Evolutionary conservation across 2,113 vertebrate genomes (phyloP), one percentile per base, ranked within the genome.

Genomic region (Carassius gibelio): DNA sequence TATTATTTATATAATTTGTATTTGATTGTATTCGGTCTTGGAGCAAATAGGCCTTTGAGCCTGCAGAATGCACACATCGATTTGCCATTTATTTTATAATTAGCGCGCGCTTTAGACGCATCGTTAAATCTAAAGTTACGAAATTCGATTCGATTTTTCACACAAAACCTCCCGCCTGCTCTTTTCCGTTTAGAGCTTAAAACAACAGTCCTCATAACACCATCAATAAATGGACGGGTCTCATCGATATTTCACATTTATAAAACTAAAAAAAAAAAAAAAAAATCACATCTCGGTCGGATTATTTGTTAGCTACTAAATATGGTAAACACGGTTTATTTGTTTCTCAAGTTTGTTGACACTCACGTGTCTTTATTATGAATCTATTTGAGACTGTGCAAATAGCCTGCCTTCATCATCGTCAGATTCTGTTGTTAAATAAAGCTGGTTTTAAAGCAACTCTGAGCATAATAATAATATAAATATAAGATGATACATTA

Each of bases 31-130:
- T 34, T 34, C 26, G 75, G 75, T 55, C 75, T 50, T 69, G 62
- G 75, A 83, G 50, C 34, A 42, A 23, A 72, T 83, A 83, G 81
- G 81, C 81, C 81, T 52, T 36, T 23, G 50, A 83, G 42, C 80
- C 80, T 52, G 62, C 62, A 81, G 23, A 69, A 81, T 52, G 5
- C 80, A 81, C 26, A 42, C 15, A 55, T 69, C 62, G 62, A 69
- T 68, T 52, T 55, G 80, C 5, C 62, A 81, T 36, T 55, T 36
- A 34, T 66, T 81, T 34, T 34, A n/a, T 69, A 69, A 69, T 36
- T 52, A 34, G 55, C 68, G 26, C 2, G 17, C 62, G 9, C 36
- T 81, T 69, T 55, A 17, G 59, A 81, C 42, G 15, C 5, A 69
- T 52, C 8, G 21, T 69, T 69, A 36, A 3, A 50, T 52, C 42